phyloP scores from a whole-genome alignment of 2,113 vertebrate genomes.

The Lethenteron reissneri region DNA sequence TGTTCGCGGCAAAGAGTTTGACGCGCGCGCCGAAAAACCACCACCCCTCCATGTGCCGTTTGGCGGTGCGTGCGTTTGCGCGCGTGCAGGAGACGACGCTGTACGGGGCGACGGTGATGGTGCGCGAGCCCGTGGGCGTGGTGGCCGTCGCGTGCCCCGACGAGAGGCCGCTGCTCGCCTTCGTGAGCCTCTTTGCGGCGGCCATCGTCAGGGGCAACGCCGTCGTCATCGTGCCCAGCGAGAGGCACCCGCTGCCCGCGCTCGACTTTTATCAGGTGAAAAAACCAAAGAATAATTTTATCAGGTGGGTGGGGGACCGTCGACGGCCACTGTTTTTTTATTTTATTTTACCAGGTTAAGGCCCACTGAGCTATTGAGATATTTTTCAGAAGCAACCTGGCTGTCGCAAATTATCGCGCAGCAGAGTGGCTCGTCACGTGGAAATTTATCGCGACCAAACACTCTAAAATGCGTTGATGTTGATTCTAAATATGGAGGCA shows the following conservation, averaged over 20 bases:
- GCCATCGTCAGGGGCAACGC: slow-evolving; percentile 40
- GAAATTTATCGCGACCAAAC: too few relatives aligned
- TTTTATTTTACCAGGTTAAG: too few relatives aligned
- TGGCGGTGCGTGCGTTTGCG: not conserved
- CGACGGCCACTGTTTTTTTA: not conserved
- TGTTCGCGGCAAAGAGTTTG: too few relatives aligned
- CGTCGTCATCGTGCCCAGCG: slow-evolving; percentile 42
- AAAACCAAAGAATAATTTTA: slow-evolving; percentile 17
- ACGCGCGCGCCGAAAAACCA: too few relatives aligned
- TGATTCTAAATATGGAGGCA: too few relatives aligned
- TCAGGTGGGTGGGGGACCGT: slow-evolving; percentile 23
- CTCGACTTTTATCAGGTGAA: slow-evolving; percentile 41
- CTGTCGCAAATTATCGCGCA: too few relatives aligned
- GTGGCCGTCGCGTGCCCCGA: slow-evolving; percentile 47
- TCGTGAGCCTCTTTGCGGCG: slow-evolving; percentile 42
- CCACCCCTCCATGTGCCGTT: too few relatives aligned
- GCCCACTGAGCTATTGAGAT: too few relatives aligned
- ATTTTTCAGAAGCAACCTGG: too few relatives aligned
- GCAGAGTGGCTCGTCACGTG: too few relatives aligned
- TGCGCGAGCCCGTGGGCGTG: slow-evolving; percentile 44
- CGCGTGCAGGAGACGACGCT: slow-evolving; percentile 27
- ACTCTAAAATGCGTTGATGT: too few relatives aligned
- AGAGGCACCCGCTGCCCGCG: slow-evolving; percentile 33
- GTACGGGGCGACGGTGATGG: slow-evolving; percentile 32
- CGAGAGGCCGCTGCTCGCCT: slow-evolving; percentile 35